Conservation (phyloP, 2,888 invertebrate species). For the Phyllotreta striolata region DNA sequence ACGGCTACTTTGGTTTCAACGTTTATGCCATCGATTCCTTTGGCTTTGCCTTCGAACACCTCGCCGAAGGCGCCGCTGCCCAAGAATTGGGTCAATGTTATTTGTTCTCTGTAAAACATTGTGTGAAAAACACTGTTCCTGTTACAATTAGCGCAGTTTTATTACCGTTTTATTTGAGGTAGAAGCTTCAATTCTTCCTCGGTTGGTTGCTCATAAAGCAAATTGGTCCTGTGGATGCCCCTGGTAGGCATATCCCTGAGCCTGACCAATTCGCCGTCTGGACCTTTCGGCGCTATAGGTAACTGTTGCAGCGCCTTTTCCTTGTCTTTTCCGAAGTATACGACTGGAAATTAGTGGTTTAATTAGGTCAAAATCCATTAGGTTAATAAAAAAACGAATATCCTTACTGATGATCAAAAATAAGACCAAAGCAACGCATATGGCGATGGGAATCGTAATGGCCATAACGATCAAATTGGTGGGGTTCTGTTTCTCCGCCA, state of each 20-base stretch:
- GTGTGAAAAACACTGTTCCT: not conserved
- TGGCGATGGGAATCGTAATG: constrained; percentile 68
- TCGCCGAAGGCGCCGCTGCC: constrained; percentile 98
- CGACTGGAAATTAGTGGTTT: constrained; percentile 38
- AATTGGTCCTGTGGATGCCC: constrained; percentile 82
- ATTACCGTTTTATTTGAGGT: constrained; percentile 79
- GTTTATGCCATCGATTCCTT: constrained; percentile 67
- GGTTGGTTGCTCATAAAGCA: constrained; percentile 72
- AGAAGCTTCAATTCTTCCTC: constrained; percentile 72
- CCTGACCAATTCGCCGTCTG: constrained; percentile 86
- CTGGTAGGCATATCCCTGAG: constrained; percentile 80
- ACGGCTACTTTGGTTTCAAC: constrained; percentile 86
- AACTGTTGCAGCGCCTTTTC: constrained; percentile 73
- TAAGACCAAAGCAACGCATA: constrained; percentile 59
- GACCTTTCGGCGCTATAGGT: constrained; percentile 55
- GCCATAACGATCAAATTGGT: constrained; percentile 68
- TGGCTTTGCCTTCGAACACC: constrained; percentile 91
- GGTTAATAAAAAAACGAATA: no score
- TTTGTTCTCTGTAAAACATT: constrained; percentile 68
- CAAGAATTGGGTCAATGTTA: constrained; percentile 86
- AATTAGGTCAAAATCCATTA: not conserved
- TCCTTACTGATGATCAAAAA: constrained; percentile 65
- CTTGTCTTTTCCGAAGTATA: constrained; percentile 60
- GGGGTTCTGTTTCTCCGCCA: constrained; percentile 64
- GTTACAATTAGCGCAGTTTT: constrained; percentile 1